Percentiles rank a stretch among this genome's conserved stretches.
Evolutionary conservation across 2,888 invertebrate genomes (phyloP).

Genomic region (Clostera curtula): DNA sequence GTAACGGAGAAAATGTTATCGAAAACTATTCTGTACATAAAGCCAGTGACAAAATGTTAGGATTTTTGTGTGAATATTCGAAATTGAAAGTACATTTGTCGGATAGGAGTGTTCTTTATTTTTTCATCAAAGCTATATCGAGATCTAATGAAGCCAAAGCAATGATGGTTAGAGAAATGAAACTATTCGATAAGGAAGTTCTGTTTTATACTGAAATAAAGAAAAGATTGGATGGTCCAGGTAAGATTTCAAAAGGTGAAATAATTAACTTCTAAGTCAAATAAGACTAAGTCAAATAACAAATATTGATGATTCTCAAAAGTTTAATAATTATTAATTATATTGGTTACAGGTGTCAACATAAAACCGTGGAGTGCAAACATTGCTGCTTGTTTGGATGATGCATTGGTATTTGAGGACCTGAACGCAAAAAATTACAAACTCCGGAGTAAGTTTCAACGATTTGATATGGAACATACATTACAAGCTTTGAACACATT

Average conservation of each 20-base stretch:
- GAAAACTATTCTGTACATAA: slow-evolving; percentile 32
- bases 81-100: slow-evolving; percentile 40
- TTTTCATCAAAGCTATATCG: slow-evolving; percentile 55
- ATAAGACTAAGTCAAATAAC: too few species aligned
- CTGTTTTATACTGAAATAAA: slow-evolving; percentile 47
- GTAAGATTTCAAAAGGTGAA: slow-evolving; percentile 26
- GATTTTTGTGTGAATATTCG: slow-evolving; percentile 60
- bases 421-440: slow-evolving; percentile 43
- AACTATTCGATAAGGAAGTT: slow-evolving; percentile 48
- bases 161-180: slow-evolving; percentile 46
- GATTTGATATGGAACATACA: slow-evolving; percentile 63
- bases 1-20: slow-evolving; percentile 21
- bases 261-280: too few species aligned
- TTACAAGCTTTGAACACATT: slow-evolving; percentile 56
- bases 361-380: slow-evolving; percentile 49
- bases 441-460: slow-evolving; percentile 41
- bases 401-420: slow-evolving; percentile 60
- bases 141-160: slow-evolving; percentile 53
- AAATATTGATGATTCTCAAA: too few species aligned
- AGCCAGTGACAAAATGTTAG: slow-evolving; percentile 61
- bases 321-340: background rate
- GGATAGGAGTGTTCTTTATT: slow-evolving; percentile 28
- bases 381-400: slow-evolving; percentile 35
- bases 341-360: slow-evolving; percentile 44
- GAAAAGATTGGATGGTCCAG: slow-evolving; percentile 34